Evolutionary conservation across 2,797 vertebrate genomes (phyloP), one percentile per base, ranked within the genome.

Genomic region (Botia almorhae): DNA sequence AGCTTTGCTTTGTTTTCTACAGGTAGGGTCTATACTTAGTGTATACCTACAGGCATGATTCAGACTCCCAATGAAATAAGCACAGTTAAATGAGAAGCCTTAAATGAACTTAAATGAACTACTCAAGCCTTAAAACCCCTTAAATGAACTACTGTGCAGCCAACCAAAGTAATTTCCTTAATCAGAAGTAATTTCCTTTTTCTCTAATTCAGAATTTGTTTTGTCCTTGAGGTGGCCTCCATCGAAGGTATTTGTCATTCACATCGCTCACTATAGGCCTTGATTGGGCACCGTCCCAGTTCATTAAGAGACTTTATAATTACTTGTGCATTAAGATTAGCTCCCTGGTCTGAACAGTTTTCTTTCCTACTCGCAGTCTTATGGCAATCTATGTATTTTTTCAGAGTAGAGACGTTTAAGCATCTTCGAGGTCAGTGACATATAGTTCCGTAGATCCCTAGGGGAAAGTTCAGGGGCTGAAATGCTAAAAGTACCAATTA

Each of bases 361-460:
- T 63, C 36, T 67, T 48, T 58, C 69, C 61, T 76, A 43, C 78
- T 14, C 13, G 65, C 36, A 74, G 75, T 74, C 76, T 76, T 64
- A 33, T 65, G 71, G 74, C 36, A n/a, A 86, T 84, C 77, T 74
- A 77, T 79, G 68, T 81, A 75, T 81, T 79, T 75, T 60, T 68
- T 71, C 67, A 65, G 61, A 73, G 75, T 69, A 83, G 81, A 78
- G 81, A 78, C 81, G 64, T 77, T 84, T 82, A 82, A 84, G 78
- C 74, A 78, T 77, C 67, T 78, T 67, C 81, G 78, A 86, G 85
- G 83, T 84, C 83, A 73, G 71, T 81, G 81, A 81, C 82, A 82
- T 69, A 50, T 55, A 84, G 80, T 86, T 78, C 72, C 26, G n/a
- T 19, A 48, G 69, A 64, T 65, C 58, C 68, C 76, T 48, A 26